Evolutionary conservation across 2,888 invertebrate genomes (phyloP).

Genomic region (Alloplasta piceator): DNA sequence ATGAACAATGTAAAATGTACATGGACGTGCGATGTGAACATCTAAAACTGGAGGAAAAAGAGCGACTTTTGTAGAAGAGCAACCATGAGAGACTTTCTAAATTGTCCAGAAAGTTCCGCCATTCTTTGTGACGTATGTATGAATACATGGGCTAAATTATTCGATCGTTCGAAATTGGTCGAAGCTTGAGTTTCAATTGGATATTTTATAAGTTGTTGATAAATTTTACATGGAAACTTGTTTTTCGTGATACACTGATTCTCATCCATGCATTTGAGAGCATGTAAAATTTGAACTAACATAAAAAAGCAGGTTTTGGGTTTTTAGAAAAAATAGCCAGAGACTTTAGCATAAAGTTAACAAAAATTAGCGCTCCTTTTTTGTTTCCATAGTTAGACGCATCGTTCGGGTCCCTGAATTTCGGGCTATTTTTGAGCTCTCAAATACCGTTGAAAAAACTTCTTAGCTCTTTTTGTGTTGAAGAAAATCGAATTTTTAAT

Average conservation of each 20-base stretch:
- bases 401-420: too few relatives aligned
- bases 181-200: background rate
- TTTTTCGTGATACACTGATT: too few relatives aligned
- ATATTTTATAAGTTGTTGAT: background rate
- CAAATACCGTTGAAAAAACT: too few relatives aligned
- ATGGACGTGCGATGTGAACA: background rate
- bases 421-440: too few relatives aligned
- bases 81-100: conserved; percentile 35
- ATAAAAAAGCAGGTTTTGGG: background rate
- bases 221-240: background rate
- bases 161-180: background rate
- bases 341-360: too few relatives aligned
- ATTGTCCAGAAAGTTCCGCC: conserved; percentile 7
- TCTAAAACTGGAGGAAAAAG: background rate
- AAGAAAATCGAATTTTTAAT: too few relatives aligned
- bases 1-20: background rate
- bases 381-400: too few relatives aligned
- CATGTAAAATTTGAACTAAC: background rate
- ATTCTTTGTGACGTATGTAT: conserved; percentile 16
- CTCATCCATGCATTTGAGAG: too few relatives aligned
- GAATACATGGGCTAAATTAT: background rate
- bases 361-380: too few relatives aligned
- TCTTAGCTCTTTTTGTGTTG: too few relatives aligned
- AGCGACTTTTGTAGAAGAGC: background rate
- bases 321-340: too few relatives aligned